Conservation (phyloP, 1,140 invertebrate genomes). For the Periplaneta americana region DNA sequence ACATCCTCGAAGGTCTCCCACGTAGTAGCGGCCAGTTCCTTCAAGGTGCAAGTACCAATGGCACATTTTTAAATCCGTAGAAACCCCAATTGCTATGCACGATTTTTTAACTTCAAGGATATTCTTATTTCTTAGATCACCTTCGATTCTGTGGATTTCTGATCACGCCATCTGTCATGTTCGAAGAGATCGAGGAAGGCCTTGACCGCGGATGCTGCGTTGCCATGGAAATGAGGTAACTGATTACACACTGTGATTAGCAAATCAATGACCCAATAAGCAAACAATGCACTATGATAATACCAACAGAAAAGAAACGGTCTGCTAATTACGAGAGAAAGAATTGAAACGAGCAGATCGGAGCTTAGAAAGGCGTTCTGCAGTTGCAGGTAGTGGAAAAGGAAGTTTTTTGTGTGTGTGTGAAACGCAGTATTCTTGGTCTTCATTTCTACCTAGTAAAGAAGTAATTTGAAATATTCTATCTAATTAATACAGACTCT, state of each 20-base stretch:
- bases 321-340: neutral
- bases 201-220: neutral
- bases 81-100: neutral
- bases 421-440: too few species aligned
- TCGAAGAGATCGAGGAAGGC: neutral
- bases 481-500: too few species aligned
- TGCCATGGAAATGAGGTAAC: neutral
- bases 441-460: too few species aligned
- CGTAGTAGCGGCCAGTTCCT: neutral
- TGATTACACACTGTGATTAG: neutral
- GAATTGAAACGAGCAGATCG: too few species aligned
- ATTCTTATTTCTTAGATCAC: neutral
- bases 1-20: neutral
- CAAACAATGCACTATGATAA: neutral
- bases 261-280: neutral
- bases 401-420: too few species aligned
- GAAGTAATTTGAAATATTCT: too few species aligned
- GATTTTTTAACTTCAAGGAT: neutral
- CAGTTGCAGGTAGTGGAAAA: too few species aligned
- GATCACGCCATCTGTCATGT: neutral
- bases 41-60: neutral
- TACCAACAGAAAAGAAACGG: neutral
- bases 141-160: neutral
- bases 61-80: neutral
- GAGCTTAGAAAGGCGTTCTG: too few species aligned